Evolutionary conservation across 2,888 invertebrate species (phyloP).

Genomic region (Timandra comae): DNA sequence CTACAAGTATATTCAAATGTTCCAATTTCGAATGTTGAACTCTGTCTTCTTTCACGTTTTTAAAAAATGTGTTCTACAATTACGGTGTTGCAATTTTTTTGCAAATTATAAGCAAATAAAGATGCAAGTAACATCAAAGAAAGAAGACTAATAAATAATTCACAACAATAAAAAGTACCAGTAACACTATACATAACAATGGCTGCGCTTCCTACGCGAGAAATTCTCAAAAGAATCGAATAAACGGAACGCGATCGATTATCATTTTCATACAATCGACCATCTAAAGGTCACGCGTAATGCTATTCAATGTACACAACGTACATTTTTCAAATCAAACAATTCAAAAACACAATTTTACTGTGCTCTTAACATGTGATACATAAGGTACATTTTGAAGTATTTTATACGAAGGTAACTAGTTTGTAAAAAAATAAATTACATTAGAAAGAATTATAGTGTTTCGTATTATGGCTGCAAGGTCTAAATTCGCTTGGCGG

Average conservation of each 20-base stretch:
- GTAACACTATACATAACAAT: constrained; percentile 5
- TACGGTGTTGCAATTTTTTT: no score
- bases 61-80: no score
- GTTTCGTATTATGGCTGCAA: constrained; percentile 30
- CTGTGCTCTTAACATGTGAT: neutral
- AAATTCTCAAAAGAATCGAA: constrained; percentile 51
- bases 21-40: no score
- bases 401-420: constrained; percentile 29
- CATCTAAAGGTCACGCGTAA: constrained; percentile 72
- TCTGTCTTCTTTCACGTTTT: no score
- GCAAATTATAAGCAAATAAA: no score
- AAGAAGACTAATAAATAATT: no score
- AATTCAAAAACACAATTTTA: no score
- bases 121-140: no score
- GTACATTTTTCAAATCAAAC: constrained; percentile 54
- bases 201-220: constrained; percentile 24
- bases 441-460: constrained; percentile 11
- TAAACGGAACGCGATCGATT: constrained; percentile 63
- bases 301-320: constrained; percentile 57
- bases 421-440: constrained; percentile 26
- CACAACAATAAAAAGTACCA: constrained; percentile 1
- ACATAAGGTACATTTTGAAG: constrained; percentile 29
- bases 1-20: no score
- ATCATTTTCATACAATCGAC: constrained; percentile 70
- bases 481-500: constrained; percentile 47